phyloP scores from a whole-genome alignment of 2,888 invertebrate species.

The Amblyjoppa proteus region DNA sequence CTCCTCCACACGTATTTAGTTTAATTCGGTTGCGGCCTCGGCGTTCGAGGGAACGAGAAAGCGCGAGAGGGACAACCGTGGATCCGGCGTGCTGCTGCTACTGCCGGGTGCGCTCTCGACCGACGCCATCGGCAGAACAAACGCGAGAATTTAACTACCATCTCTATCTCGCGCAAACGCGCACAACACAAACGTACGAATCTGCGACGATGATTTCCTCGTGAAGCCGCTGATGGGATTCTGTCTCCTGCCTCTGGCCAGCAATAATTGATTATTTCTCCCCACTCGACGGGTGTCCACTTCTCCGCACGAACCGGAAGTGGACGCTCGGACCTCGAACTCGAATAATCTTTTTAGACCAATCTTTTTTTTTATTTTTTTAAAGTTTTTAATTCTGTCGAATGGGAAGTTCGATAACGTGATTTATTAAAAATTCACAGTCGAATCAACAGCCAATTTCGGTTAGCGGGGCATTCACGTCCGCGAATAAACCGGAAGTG shows the following conservation, averaged over 20 bases:
- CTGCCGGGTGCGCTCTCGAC: conserved; percentile 28
- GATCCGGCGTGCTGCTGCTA: conserved; percentile 27
- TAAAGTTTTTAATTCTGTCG: not conserved
- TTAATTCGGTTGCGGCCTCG: conserved; percentile 77
- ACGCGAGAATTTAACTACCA: conserved; percentile 34
- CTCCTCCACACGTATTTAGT: conserved; percentile 77
- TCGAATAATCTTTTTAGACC: not conserved
- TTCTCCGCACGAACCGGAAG: not conserved
- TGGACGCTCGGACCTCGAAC: not conserved
- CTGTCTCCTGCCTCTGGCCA: not conserved
- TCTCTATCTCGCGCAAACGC: not conserved
- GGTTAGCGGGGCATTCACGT: too few species aligned
- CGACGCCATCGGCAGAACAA: conserved; percentile 43
- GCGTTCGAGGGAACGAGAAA: conserved; percentile 69
- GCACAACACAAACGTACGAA: not conserved
- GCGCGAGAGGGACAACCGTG: conserved; percentile 16
- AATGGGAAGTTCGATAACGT: not conserved
- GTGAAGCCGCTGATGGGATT: conserved; percentile 23
- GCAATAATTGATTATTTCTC: conserved; percentile 49
- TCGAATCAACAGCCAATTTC: too few species aligned
- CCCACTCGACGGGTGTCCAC: not conserved
- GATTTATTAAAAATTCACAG: not conserved
- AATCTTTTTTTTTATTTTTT: not conserved
- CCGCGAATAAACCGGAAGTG: not conserved
- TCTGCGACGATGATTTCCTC: conserved; percentile 32